Evolutionary conservation across 2,888 invertebrate species (phyloP).

Genomic region (Listrodromus nycthemerus): DNA sequence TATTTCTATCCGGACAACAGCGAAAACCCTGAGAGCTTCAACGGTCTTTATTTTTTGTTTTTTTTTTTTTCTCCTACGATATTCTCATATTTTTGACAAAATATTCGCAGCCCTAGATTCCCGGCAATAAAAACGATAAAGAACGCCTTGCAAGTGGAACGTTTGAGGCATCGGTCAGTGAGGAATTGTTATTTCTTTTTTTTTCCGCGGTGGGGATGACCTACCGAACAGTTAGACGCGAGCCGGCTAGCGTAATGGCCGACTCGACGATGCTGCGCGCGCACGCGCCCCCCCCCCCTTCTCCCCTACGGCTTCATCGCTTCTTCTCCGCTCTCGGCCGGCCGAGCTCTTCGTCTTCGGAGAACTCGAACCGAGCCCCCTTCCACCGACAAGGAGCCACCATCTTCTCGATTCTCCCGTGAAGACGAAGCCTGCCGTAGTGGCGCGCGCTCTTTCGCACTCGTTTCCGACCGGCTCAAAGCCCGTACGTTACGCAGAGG

Average conservation of each 20-base stretch:
- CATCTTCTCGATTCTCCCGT: conserved; percentile 23
- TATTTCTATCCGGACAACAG: too few species aligned
- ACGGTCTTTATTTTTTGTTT: too few species aligned
- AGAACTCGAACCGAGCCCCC: conserved; percentile 29
- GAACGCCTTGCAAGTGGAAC: conserved; percentile 51
- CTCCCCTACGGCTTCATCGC: background rate
- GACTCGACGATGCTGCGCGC: conserved; percentile 18
- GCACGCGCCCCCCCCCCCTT: background rate
- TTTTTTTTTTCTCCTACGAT: background rate
- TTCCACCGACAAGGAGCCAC: conserved; percentile 39
- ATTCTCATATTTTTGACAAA: background rate
- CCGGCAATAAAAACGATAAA: conserved; percentile 41
- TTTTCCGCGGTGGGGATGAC: conserved; percentile 45
- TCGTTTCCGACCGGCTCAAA: conserved; percentile 34
- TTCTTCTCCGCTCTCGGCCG: conserved; percentile 22
- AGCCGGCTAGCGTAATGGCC: conserved; percentile 50
- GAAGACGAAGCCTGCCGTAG: background rate
- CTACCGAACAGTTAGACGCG: conserved; percentile 59
- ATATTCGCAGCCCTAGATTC: background rate
- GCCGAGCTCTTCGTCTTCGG: conserved; percentile 64
- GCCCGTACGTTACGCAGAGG: background rate
- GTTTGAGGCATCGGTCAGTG: conserved; percentile 25
- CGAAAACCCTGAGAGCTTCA: too few species aligned
- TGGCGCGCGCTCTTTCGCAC: background rate
- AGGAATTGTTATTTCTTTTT: background rate